Evolutionary conservation across 1,140 invertebrate species (phyloP), one percentile per base, ranked within the genome.

Genomic region (Brachystomella parvula): DNA sequence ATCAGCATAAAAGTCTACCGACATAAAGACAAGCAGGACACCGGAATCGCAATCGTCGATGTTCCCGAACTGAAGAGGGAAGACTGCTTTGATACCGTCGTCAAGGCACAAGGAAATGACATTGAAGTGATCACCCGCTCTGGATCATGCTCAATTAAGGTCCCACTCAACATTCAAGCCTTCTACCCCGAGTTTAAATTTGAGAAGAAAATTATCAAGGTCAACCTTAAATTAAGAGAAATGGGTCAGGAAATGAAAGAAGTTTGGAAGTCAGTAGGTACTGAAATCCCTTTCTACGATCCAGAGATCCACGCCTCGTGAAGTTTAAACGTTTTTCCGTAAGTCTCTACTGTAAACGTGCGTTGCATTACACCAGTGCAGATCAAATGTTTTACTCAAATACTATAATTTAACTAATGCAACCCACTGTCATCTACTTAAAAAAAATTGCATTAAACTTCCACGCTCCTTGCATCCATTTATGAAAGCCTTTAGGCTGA

Each of bases 201-300:
- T 3, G 59, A 64, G 1, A 63, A 61, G 2, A 64, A 69, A 26
- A 49, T 65, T 26, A 31, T 72, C 0, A 64, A 24, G 17, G 17
- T 71, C 1, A 30, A 68, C 6, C 49, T 53, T 9, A 3, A 53
- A 24, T 15, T 53, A 15, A 6, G 6, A 17, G 12, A 12, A 53
- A 15, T 53, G 49, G 24, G 21, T 53, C 12, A 53, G 49, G 6
- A 53, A 26, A 53, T 53, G 49, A 15, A 17, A 53, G 6, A 53
- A 53, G 49, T 17, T 24, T 53, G 49, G 49, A 53, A 53, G 24
- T n/a, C n/a, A n/a, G n/a, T n/a, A n/a, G n/a, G n/a, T n/a, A n/a
- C n/a, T n/a, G n/a, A n/a, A n/a, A n/a, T n/a, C n/a, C n/a, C n/a
- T n/a, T n/a, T n/a, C n/a, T n/a, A n/a, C n/a, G n/a, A n/a, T n/a